phyloP scores from a whole-genome alignment of 2,888 invertebrate genomes.

The Melipona beecheii region DNA sequence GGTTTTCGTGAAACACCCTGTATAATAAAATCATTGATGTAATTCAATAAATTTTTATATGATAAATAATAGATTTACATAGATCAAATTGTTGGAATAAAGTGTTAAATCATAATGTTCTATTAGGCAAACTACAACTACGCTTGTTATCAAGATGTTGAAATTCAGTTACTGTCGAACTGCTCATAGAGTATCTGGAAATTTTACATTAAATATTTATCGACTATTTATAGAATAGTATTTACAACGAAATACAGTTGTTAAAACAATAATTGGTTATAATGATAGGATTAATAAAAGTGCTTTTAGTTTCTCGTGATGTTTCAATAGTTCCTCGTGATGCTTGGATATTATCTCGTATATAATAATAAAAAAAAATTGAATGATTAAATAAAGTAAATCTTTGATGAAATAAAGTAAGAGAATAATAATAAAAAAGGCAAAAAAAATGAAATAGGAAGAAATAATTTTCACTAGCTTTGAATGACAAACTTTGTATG shows the following conservation, averaged over 20 bases:
- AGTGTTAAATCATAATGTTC: neutral
- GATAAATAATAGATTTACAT: neutral
- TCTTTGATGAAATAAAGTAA: too few relatives aligned
- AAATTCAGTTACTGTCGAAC: neutral
- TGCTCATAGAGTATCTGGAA: neutral
- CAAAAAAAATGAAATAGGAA: too few relatives aligned
- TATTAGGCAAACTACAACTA: too few relatives aligned
- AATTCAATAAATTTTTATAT: neutral
- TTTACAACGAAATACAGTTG: neutral
- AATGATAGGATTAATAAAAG: neutral
- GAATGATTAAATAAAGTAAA: too few relatives aligned
- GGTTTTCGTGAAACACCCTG: too few relatives aligned
- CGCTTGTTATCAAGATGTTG: too few relatives aligned
- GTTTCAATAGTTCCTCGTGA: neutral
- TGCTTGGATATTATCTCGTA: neutral
- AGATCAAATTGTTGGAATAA: neutral
- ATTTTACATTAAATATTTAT: neutral
- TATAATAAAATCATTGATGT: neutral
- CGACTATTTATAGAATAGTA: too few relatives aligned
- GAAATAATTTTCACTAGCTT: neutral
- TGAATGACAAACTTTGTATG: neutral
- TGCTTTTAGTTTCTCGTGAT: neutral
- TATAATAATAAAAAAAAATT: neutral
- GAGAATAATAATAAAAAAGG: too few relatives aligned
- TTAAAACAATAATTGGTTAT: neutral